These are phyloP conservation scores for Arctia plantaginis DNA, from an alignment of 2,888 invertebrate genomes.

Conservation along the genomic window DNA sequence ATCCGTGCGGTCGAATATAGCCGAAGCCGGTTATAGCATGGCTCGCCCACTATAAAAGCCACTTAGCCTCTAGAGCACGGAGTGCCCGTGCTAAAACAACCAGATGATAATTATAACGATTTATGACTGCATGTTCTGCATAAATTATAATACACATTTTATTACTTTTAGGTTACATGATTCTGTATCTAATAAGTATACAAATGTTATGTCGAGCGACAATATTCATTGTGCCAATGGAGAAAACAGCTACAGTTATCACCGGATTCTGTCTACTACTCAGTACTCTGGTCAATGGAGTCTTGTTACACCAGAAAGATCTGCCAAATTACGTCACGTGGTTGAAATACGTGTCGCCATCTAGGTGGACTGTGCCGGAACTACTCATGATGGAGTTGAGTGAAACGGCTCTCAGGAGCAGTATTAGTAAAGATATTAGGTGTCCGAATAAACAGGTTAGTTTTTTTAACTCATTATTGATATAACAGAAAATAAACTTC, in stretches of 20 bases:
- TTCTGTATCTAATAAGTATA: conserved; percentile 89
- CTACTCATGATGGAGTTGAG: conserved; percentile 89
- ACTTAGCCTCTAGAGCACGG: no score
- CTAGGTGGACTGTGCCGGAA: conserved; percentile 90
- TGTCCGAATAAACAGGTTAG: conserved; percentile 91
- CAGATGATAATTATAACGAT: background rate
- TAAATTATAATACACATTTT: conserved; percentile 13
- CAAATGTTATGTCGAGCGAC: conserved; percentile 90
- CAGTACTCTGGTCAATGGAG: conserved; percentile 89
- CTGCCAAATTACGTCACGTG: conserved; percentile 88
- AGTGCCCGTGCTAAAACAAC: no score
- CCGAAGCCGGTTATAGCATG: no score
- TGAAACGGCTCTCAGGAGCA: conserved; percentile 87
- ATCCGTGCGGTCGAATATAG: no score
- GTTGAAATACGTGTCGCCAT: conserved; percentile 90
- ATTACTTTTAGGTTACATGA: conserved; percentile 88
- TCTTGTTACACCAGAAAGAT: conserved; percentile 89
- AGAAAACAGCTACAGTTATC: conserved; percentile 88
- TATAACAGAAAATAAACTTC: no score
- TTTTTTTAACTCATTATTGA: conserved; percentile 10
- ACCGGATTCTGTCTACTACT: conserved; percentile 87
- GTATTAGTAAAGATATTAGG: conserved; percentile 79
- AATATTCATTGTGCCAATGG: conserved; percentile 89
- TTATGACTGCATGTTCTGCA: background rate
- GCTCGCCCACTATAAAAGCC: no score